A percentile compares a stretch with the other conserved stretches of the same genome.
Conservation (phyloP, 2,113 vertebrate species). For the Corythaixoides concolor region DNA sequence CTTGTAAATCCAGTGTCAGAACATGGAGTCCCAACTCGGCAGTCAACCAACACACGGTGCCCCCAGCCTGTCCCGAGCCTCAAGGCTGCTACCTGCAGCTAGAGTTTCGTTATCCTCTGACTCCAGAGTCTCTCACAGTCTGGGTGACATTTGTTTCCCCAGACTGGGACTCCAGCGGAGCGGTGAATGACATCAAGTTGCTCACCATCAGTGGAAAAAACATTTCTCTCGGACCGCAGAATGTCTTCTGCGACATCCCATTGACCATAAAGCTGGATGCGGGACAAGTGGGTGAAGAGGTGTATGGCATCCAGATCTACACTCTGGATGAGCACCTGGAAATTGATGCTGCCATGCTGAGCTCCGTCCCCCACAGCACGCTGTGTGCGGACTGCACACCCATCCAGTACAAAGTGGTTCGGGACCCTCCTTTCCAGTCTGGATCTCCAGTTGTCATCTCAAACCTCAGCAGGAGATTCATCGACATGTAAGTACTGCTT, state of each 20-base stretch:
- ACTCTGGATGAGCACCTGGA: slow-evolving; percentile 95
- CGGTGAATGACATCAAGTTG: slow-evolving; percentile 91
- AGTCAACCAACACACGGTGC: slow-evolving; percentile 81
- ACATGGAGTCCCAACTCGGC: slow-evolving; percentile 95
- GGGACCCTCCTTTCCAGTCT: slow-evolving; percentile 84
- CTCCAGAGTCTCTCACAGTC: slow-evolving; percentile 89
- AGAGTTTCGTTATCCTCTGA: slow-evolving; percentile 85
- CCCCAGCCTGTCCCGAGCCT: slow-evolving; percentile 83
- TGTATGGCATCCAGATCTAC: slow-evolving; percentile 93
- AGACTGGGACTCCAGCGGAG: slow-evolving; percentile 86
- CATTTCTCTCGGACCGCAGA: slow-evolving; percentile 90
- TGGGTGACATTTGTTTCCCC: slow-evolving; percentile 95
- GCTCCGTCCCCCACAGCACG: slow-evolving; percentile 80
- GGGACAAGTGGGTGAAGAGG: slow-evolving; percentile 79
- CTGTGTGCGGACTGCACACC: slow-evolving; percentile 84
- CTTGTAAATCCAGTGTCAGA: slow-evolving; percentile 92
- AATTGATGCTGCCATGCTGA: slow-evolving; percentile 92
- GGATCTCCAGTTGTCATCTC: slow-evolving; percentile 76
- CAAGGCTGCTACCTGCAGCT: slow-evolving; percentile 96
- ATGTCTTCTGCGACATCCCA: slow-evolving; percentile 91
- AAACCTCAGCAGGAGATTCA: slow-evolving; percentile 83
- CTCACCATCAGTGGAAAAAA: slow-evolving; percentile 87
- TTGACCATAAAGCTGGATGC: slow-evolving; percentile 88
- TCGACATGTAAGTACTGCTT: slow-evolving; percentile 86
- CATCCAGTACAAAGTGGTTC: slow-evolving; percentile 85